A percentile compares a stretch with the other conserved stretches of the same genome.
Evolutionary conservation across 2,888 invertebrate species (phyloP).

Genomic region (Protodeltote pygarga): DNA sequence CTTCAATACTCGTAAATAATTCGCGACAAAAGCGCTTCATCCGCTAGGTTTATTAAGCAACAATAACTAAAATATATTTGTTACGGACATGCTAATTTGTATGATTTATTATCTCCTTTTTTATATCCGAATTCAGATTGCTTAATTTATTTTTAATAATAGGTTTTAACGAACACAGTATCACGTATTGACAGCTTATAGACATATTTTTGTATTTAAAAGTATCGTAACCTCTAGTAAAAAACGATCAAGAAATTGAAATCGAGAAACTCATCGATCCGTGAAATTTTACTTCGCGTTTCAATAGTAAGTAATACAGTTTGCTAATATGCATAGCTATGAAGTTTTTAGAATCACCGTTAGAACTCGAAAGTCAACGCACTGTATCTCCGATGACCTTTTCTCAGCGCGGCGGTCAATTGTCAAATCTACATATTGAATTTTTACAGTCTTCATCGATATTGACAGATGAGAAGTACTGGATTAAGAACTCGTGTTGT

Average conservation of each 20-base stretch:
- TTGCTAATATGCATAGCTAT: slow-evolving; percentile 21
- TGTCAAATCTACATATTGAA: slow-evolving; percentile 14
- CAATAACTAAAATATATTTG: slow-evolving; percentile 19
- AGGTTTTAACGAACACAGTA: slow-evolving; percentile 33
- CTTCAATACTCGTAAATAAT: slow-evolving; percentile 44
- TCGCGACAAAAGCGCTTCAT: slow-evolving; percentile 35
- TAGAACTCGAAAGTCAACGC: slow-evolving; percentile 50
- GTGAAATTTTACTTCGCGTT: slow-evolving; percentile 22
- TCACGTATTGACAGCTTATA: slow-evolving; percentile 11
- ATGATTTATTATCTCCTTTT: slow-evolving; percentile 38
- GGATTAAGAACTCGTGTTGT: slow-evolving; percentile 29
- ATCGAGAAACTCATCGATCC: slow-evolving; percentile 14
- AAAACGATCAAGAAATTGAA: slow-evolving; percentile 24
- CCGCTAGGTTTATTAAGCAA: slow-evolving; percentile 28
- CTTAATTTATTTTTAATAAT: slow-evolving; percentile 44
- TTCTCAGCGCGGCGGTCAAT: slow-evolving; percentile 33
- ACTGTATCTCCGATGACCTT: slow-evolving; percentile 50
- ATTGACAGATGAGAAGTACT: slow-evolving; percentile 22
- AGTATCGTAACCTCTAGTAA: slow-evolving; percentile 28
- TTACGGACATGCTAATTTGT: slow-evolving; percentile 29
- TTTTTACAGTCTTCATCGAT: slow-evolving; percentile 42
- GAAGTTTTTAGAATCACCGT: slow-evolving; percentile 37
- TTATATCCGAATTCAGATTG: slow-evolving; percentile 22
- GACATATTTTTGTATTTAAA: slow-evolving; percentile 19
- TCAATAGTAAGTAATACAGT: slow-evolving; percentile 21